Evolutionary conservation across 1,140 invertebrate species (phyloP).

Genomic region (Penaeus japonicus): DNA sequence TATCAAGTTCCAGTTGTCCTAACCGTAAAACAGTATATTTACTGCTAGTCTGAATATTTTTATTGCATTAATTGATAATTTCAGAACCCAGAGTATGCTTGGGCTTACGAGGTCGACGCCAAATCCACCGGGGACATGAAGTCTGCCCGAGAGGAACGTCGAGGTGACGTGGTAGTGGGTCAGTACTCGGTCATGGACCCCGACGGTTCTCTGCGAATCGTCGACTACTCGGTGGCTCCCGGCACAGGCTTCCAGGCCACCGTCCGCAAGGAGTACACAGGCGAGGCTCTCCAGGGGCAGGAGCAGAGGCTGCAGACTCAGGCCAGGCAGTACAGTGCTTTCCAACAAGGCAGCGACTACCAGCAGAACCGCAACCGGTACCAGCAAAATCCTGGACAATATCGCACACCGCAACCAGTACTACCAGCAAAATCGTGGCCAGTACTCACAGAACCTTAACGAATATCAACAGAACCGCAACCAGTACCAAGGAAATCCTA

Average conservation of each 20-base stretch:
- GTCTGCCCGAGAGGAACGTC: constrained; percentile 28
- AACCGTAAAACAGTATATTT: background rate
- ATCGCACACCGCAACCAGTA: too few relatives aligned
- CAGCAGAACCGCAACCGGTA: too few relatives aligned
- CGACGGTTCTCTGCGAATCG: background rate
- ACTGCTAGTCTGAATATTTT: background rate
- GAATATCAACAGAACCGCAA: background rate
- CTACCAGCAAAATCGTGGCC: too few relatives aligned
- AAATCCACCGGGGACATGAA: constrained; percentile 19
- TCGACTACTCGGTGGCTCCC: constrained; percentile 11
- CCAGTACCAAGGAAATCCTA: too few relatives aligned
- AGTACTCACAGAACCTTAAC: too few relatives aligned
- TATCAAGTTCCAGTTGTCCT: too few relatives aligned
- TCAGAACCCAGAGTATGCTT: constrained; percentile 19
- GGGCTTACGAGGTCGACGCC: constrained; percentile 28
- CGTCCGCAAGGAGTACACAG: background rate
- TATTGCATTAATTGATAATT: background rate
- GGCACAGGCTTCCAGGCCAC: constrained; percentile 29
- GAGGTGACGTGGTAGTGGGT: constrained; percentile 28
- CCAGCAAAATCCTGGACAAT: background rate
- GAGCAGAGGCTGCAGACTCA: background rate
- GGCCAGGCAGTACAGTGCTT: background rate
- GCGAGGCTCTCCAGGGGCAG: background rate
- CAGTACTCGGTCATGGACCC: constrained; percentile 20
- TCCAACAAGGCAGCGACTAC: background rate